Percentiles rank a stretch among this genome's conserved stretches.
Conservation (phyloP, 2,113 vertebrate species). For the Mastomys coucha region DNA sequence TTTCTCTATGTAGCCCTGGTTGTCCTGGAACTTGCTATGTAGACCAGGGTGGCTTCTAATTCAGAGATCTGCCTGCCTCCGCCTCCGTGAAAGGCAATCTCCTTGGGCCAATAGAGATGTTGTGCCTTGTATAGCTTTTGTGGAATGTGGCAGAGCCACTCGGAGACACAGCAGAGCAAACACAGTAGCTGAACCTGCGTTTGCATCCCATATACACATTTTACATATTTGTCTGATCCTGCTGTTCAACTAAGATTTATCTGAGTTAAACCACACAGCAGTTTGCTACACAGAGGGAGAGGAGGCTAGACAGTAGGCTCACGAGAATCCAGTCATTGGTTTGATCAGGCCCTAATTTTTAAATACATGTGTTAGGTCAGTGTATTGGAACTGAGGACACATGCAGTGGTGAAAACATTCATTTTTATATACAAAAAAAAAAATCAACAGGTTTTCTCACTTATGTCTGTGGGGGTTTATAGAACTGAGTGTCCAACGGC, state of each 20-base stretch:
- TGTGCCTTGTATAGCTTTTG: background rate
- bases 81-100: background rate
- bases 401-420: background rate
- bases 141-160: background rate
- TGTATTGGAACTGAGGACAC: background rate
- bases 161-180: background rate
- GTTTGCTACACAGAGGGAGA: background rate
- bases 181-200: background rate
- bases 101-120: background rate
- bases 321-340: constrained; percentile 8
- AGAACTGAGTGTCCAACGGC: background rate
- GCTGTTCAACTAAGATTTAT: background rate
- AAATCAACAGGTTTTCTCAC: background rate
- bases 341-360: background rate
- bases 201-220: background rate
- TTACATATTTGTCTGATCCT: background rate
- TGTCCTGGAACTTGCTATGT: background rate
- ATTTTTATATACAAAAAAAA: constrained; percentile 10
- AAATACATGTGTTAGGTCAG: background rate
- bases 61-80: background rate
- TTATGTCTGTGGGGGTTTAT: background rate
- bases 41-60: background rate
- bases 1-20: background rate
- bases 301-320: background rate
- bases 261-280: background rate